Evolutionary conservation across 2,113 vertebrate species (phyloP).

Genomic region (Gopherus flavomarginatus): DNA sequence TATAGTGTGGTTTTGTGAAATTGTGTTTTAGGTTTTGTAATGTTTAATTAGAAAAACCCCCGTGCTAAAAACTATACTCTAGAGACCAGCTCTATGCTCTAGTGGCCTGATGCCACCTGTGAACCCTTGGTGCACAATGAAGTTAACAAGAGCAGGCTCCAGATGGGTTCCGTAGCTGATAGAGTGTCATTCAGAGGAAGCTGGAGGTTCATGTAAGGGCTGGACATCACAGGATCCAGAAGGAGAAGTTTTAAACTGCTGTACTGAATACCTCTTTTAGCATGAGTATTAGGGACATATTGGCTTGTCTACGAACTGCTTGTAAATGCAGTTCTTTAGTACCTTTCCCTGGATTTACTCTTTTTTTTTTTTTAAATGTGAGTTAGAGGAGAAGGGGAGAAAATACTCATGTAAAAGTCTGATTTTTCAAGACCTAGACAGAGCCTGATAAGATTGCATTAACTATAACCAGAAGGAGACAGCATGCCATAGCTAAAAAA

Average conservation of each 20-base stretch:
- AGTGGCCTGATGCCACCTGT: neutral
- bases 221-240: neutral
- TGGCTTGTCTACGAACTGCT: neutral
- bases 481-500: neutral
- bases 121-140: neutral
- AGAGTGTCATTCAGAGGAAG: neutral
- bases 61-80: neutral
- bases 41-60: neutral
- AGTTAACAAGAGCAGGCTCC: neutral
- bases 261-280: neutral
- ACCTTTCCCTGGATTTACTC: neutral
- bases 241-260: neutral
- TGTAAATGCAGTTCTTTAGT: slow-evolving; percentile 5
- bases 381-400: neutral
- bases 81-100: neutral
- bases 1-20: neutral
- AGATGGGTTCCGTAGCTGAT: neutral
- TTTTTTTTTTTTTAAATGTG: neutral
- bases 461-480: neutral
- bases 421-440: neutral
- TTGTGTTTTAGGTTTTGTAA: neutral
- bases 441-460: neutral
- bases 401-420: neutral
- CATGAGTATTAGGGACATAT: neutral
- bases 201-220: neutral